Percentiles rank a stretch among this genome's conserved stretches.
Conservation (phyloP, 2,888 invertebrate species). For the Mactromeris polynyma region DNA sequence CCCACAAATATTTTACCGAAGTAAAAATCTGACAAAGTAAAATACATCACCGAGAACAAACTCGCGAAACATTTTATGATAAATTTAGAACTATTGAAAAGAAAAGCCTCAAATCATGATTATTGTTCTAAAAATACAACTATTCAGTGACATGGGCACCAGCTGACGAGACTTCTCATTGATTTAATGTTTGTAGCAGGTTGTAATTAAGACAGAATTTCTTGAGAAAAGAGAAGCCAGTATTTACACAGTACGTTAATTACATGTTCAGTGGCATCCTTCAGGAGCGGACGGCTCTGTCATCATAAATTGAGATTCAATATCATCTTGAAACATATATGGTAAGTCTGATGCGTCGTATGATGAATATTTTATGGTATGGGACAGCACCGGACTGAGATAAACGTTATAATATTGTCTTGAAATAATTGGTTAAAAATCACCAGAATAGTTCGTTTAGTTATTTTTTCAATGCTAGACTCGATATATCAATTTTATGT, state of each 20-base stretch:
- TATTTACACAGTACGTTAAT: constrained; percentile 11
- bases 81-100: background rate
- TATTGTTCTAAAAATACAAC: background rate
- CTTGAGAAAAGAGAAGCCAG: constrained; percentile 4
- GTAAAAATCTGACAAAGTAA: no score
- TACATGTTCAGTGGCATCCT: background rate
- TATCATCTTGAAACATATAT: background rate
- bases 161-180: background rate
- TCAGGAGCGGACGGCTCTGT: background rate
- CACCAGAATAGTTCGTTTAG: no score
- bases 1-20: no score
- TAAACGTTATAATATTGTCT: no score
- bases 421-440: no score
- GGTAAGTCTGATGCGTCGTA: background rate
- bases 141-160: background rate
- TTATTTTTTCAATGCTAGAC: no score
- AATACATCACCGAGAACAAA: no score
- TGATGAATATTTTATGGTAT: no score
- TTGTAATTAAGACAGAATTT: background rate
- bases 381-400: no score
- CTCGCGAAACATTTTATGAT: no score
- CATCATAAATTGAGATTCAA: background rate
- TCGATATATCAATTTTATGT: no score
- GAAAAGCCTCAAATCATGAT: background rate
- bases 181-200: background rate